A percentile compares a stretch with the other conserved stretches of the same genome.
Evolutionary conservation across 2,888 invertebrate genomes (phyloP).

Genomic region (Elmis aenea): DNA sequence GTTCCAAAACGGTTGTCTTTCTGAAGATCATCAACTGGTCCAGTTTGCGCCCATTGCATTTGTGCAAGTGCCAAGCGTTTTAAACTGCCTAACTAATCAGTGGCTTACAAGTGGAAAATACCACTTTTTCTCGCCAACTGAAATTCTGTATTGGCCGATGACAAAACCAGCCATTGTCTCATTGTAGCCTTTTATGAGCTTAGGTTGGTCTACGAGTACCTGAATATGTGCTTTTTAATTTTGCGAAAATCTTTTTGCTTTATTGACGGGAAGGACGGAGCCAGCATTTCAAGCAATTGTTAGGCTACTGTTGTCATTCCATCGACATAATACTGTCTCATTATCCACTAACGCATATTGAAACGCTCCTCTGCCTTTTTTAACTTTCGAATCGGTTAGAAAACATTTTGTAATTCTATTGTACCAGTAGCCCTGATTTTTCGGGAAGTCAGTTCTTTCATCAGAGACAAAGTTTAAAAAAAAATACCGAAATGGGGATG

Average conservation of each 20-base stretch:
- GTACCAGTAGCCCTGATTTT: slow-evolving; percentile 11
- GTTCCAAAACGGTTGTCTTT: slow-evolving; percentile 13
- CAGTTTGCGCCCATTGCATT: slow-evolving; percentile 20
- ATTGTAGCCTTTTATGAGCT: slow-evolving; percentile 16
- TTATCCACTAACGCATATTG: slow-evolving; percentile 1
- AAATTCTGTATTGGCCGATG: slow-evolving; percentile 23
- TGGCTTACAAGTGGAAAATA: slow-evolving; percentile 27
- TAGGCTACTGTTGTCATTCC: slow-evolving; percentile 11
- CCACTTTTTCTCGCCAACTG: slow-evolving; percentile 30
- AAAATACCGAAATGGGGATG: slow-evolving; percentile 9
- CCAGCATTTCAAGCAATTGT: slow-evolving; percentile 5
- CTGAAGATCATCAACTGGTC: slow-evolving; percentile 27
- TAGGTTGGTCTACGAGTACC: slow-evolving; percentile 10
- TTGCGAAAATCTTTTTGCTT: slow-evolving; percentile 8
- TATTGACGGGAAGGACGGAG: slow-evolving; percentile 4
- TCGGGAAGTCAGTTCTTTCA: slow-evolving; percentile 6
- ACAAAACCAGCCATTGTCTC: slow-evolving; percentile 24
- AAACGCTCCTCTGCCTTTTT: slow-evolving; percentile 1
- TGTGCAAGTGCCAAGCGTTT: slow-evolving; percentile 27
- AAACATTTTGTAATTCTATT: slow-evolving; percentile 4
- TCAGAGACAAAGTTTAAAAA: slow-evolving; percentile 6
- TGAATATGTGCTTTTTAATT: slow-evolving; percentile 6
- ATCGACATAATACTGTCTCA: slow-evolving; percentile 4
- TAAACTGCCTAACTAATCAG: slow-evolving; percentile 24
- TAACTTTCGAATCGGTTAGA: slow-evolving; percentile 1